These are phyloP conservation scores for Mythimna impura DNA, from an alignment of 2,888 invertebrate genomes.

Conservation along the genomic window DNA sequence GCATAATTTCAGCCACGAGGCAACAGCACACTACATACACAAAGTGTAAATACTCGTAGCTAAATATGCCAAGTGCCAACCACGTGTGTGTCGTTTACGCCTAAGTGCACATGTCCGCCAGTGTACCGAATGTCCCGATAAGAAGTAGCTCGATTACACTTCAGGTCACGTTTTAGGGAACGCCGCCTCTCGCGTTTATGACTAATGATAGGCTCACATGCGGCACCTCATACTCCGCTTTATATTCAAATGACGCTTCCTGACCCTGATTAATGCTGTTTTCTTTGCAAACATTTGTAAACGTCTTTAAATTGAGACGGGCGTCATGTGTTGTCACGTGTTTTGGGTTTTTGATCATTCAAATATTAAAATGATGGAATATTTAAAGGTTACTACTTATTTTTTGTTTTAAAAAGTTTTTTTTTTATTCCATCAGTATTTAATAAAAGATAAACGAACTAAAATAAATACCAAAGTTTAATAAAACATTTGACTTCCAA, in stretches of 20 bases:
- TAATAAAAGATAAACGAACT: constrained; percentile 23
- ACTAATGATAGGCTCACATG: constrained; percentile 89
- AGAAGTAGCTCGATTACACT: constrained; percentile 71
- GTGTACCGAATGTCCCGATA: constrained; percentile 72
- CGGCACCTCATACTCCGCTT: constrained; percentile 81
- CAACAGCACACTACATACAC: constrained; percentile 1
- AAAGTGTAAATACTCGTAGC: constrained; percentile 26
- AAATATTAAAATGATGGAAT: neutral
- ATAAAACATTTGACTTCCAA: neutral
- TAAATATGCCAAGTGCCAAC: constrained; percentile 43
- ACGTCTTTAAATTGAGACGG: constrained; percentile 77
- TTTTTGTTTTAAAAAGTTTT: neutral
- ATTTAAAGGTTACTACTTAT: neutral
- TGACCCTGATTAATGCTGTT: constrained; percentile 88
- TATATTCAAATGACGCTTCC: constrained; percentile 90
- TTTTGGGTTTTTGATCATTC: constrained; percentile 33
- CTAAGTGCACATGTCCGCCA: constrained; percentile 76
- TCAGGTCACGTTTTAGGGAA: constrained; percentile 81
- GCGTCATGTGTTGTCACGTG: constrained; percentile 64
- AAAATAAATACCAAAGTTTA: constrained; percentile 15
- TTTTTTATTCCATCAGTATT: neutral
- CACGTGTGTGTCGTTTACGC: constrained; percentile 68
- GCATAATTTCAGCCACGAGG: neutral
- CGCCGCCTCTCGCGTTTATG: constrained; percentile 83
- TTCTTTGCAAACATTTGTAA: constrained; percentile 86